phyloP scores from a whole-genome alignment of 2,888 invertebrate species.

The Cremastinae sp. region DNA sequence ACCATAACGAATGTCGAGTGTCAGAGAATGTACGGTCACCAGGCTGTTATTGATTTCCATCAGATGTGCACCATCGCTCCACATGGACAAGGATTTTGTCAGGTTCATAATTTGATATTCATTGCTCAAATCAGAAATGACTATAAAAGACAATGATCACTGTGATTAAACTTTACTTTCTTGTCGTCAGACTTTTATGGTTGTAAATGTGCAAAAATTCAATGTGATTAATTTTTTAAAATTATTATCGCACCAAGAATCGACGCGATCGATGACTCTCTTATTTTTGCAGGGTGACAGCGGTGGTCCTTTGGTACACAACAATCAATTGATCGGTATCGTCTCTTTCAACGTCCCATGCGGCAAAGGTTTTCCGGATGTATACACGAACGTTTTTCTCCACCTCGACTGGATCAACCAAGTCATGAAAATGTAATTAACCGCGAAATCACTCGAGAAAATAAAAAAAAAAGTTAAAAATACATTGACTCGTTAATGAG shows the following conservation, averaged over 20 bases:
- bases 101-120: constrained; percentile 1
- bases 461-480: background rate
- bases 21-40: background rate
- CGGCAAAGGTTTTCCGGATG: constrained; percentile 58
- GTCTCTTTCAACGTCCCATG: constrained; percentile 55
- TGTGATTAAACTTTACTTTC: background rate
- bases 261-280: background rate
- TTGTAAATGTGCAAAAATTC: background rate
- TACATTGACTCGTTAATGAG: too few species aligned
- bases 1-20: constrained; percentile 20
- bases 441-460: background rate
- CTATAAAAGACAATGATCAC: too few species aligned
- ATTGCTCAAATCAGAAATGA: too few species aligned
- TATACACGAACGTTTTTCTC: constrained; percentile 57
- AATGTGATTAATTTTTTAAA: background rate
- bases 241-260: background rate
- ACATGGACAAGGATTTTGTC: constrained; percentile 28
- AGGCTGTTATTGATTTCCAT: background rate
- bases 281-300: constrained; percentile 61
- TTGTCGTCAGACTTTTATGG: too few species aligned
- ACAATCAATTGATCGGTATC: constrained; percentile 56
- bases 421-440: constrained; percentile 8
- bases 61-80: constrained; percentile 25
- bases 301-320: constrained; percentile 56
- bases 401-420: constrained; percentile 46